Evolutionary conservation across 1,140 invertebrate species (phyloP), one percentile per base, ranked within the genome.

Genomic region (Musca vetustissima): DNA sequence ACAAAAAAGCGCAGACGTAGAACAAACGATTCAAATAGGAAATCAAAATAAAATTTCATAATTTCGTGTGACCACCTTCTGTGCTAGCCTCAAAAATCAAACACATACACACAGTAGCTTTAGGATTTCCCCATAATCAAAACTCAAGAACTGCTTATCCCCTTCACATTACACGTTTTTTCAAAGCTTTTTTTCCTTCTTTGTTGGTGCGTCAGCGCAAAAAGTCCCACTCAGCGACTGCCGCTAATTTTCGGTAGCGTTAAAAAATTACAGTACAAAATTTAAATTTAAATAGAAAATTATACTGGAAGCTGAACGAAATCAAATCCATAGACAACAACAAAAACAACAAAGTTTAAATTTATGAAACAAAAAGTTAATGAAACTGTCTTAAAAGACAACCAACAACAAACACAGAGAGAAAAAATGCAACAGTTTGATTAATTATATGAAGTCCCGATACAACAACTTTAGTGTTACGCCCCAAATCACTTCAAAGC

Each of bases 231-330:
- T 2, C 32, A 32, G 17, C 25, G 14, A 59, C 15, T n/a, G 28
- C 22, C 22, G 28, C 25, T 59, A 59, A 59, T 59, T 59, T 59
- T 59, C 55, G 28, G 55, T 59, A 59, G 55, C 55, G 55, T 59
- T 59, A 59, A 59, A 28, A 59, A 59, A 28, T 59, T 59, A 59
- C 25, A 32, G 15, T 43, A 43, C 36, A 43, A 43, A 43, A 43
- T 43, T 43, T 11, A 43, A 43, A 43, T 43, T 43, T 43, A 43
- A 43, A 43, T 43, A 43, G 55, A 59, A 59, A 59, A 59, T 57
- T 28, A 59, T 11, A 43, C 36, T 57, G 22, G 28, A 59, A 32
- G 24, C 17, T 59, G 25, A 25, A 59, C 36, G 55, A 28, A 57
- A 52, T 21, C 17, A 19, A 22, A 15, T 49, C 48, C 17, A 49